These are phyloP conservation scores for Myotis yumanensis DNA, from an alignment of 2,113 vertebrate species.

Conservation along the genomic window DNA sequence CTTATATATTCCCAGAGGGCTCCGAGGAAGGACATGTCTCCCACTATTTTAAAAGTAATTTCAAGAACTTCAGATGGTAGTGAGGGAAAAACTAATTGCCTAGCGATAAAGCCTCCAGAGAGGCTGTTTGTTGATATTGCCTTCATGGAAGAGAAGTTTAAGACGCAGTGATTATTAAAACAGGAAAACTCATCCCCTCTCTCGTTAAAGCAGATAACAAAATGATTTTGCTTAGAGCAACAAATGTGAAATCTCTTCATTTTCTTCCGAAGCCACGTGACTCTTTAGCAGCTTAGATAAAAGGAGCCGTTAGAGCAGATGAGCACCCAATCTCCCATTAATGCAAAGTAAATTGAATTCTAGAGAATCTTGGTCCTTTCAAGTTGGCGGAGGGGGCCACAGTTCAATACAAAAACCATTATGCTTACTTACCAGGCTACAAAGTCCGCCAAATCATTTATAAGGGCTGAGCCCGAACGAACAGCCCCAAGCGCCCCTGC, in stretches of 20 bases:
- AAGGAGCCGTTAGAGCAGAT: conserved; percentile 84
- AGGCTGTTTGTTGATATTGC: conserved; percentile 85
- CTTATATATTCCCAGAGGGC: background rate
- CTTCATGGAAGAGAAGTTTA: conserved; percentile 84
- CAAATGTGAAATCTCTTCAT: conserved; percentile 88
- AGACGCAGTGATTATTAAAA: conserved; percentile 85
- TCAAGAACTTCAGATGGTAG: conserved; percentile 70
- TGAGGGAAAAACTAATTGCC: conserved; percentile 79
- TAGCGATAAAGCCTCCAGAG: conserved; percentile 79
- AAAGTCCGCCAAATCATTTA: conserved; percentile 74
- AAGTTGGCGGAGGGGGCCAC: conserved; percentile 80
- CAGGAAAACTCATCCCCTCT: conserved; percentile 83
- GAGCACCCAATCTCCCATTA: conserved; percentile 84
- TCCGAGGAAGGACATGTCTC: conserved; percentile 32
- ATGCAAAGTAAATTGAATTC: conserved; percentile 87
- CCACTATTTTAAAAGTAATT: conserved; percentile 58
- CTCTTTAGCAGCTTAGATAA: conserved; percentile 85
- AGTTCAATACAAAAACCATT: conserved; percentile 81
- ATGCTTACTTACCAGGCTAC: conserved; percentile 75
- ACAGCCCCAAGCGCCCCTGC: conserved; percentile 65
- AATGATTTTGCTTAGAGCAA: conserved; percentile 87
- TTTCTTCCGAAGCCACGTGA: conserved; percentile 83
- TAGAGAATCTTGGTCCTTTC: conserved; percentile 79
- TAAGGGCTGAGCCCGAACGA: conserved; percentile 72
- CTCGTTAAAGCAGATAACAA: conserved; percentile 88